Evolutionary conservation across 2,888 invertebrate species (phyloP), one percentile per base, ranked within the genome.

Genomic region (Colletes collaris): DNA sequence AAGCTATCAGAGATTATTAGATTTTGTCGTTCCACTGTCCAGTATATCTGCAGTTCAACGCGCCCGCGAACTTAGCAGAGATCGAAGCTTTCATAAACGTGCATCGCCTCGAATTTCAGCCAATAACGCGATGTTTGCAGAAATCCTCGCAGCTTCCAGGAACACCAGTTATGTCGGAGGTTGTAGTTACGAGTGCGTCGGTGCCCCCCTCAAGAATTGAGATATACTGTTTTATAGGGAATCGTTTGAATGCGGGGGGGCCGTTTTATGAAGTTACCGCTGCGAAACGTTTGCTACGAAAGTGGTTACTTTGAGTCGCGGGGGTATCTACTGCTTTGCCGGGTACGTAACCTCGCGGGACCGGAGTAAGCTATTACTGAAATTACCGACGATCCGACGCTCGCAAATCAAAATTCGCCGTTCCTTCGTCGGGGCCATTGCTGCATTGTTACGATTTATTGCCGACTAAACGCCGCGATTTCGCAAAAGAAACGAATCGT

Each of bases 391-490:
- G 89, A 92, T 92, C 91, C 90, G 87, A 88, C 87, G 91, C 91
- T 91, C 91, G 88, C 92, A 92, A 92, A 92, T 92, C 92, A 91
- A 92, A 91, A 92, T 92, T 90, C 89, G 88, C 90, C 83, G 86
- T 86, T 89, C 87, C 88, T 85, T 85, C 82, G 79, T 74, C 76
- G 78, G 76, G 78, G 76, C 35, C 72, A 62, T 60, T 27, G 64
- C 76, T 56, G 78, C 82, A 86, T 84, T 82, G 81, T 86, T 84
- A 74, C 78, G 71, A 87, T 87, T 87, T 87, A 87, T 86, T 79
- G 82, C 81, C 86, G 77, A 50, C 82, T 84, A 84, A 87, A 86
- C 80, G 82, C 68, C 73, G 71, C 71, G 81, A 59, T 83, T 82
- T 76, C 59, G 66, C 71, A 50, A 72, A 65, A 79, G 82, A 71